phyloP scores from a whole-genome alignment of 2,888 invertebrate species.

The Tetragnatha montana region DNA sequence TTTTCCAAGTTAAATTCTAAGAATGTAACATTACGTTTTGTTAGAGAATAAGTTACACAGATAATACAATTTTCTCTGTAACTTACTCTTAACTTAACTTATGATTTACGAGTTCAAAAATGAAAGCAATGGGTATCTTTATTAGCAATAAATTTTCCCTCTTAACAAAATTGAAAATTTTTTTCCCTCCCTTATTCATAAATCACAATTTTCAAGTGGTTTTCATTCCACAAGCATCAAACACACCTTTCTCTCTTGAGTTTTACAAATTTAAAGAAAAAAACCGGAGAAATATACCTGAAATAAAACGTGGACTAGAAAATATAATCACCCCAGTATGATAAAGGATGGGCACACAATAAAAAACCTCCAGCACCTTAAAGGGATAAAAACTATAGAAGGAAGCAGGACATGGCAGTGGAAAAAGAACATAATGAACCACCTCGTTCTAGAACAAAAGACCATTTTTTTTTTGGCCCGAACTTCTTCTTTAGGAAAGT shows the following conservation, averaged over 20 bases:
- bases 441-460: constrained; percentile 40
- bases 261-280: constrained; percentile 4
- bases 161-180: background rate
- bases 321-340: constrained; percentile 21
- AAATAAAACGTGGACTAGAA: constrained; percentile 23
- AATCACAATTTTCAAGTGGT: constrained; percentile 1
- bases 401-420: background rate
- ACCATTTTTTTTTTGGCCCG: background rate
- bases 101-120: background rate
- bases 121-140: background rate
- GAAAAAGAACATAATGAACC: constrained; percentile 33
- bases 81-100: too few relatives aligned
- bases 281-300: constrained; percentile 9
- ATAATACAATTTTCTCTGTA: too few relatives aligned
- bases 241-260: constrained; percentile 1
- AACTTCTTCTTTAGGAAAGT: constrained; percentile 50
- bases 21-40: too few relatives aligned
- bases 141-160: background rate
- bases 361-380: background rate
- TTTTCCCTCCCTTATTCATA: background rate
- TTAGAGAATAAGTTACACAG: too few relatives aligned
- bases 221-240: constrained; percentile 1
- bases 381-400: constrained; percentile 8
- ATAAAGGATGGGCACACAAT: background rate
- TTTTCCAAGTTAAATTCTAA: too few relatives aligned